A percentile compares a stretch with the other conserved stretches of the same genome.
These are phyloP conservation scores for Nylanderia fulva DNA, from an alignment of 1,140 invertebrate species.

Conservation along the genomic window DNA sequence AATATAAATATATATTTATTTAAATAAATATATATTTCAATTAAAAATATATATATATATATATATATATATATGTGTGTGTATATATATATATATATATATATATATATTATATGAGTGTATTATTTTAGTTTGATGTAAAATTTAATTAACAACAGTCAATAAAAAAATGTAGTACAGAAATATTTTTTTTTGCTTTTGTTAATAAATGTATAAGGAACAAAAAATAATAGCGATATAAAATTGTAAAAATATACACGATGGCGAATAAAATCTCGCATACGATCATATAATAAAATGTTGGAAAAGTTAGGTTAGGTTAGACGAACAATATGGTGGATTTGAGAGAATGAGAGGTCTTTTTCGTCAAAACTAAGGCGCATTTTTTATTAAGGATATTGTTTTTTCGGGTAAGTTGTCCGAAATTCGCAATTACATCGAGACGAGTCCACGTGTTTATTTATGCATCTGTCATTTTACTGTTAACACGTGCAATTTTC, in stretches of 20 bases:
- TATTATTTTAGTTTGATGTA: no score
- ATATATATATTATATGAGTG: no score
- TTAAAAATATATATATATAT: no score
- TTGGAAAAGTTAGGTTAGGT: conserved; percentile 8
- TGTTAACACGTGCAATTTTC: not conserved
- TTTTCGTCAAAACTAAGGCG: not conserved
- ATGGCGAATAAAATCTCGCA: not conserved
- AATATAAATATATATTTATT: no score
- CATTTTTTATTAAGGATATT: not conserved
- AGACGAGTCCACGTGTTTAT: not conserved
- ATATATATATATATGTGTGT: no score
- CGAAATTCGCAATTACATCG: not conserved
- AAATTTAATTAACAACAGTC: no score
- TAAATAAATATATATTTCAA: no score
- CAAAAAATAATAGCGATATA: no score
- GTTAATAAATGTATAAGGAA: not conserved
- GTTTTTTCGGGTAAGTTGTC: not conserved
- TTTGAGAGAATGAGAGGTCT: not conserved
- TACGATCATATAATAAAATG: not conserved
- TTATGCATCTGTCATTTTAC: not conserved
- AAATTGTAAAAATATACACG: not conserved
- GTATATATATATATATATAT: no score
- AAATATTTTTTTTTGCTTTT: not conserved
- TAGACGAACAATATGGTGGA: conserved; percentile 12
- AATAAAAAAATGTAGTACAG: no score